Conservation (phyloP, 2,797 vertebrate genomes). For the Ctenosaura bakeri region DNA sequence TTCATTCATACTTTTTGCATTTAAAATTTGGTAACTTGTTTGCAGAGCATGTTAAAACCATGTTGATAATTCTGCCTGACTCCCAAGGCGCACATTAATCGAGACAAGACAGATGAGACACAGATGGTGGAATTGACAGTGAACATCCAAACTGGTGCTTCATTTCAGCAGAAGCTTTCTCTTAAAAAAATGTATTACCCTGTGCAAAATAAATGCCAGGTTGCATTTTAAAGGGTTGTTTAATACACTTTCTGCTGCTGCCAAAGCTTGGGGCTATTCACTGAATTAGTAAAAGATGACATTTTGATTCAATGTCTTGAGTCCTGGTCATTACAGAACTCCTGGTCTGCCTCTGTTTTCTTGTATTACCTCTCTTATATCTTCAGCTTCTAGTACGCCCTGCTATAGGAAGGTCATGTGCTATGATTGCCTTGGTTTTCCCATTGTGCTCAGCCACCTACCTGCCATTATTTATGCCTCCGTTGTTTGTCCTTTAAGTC, state of each 20-base stretch:
- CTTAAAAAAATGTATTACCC: conserved; percentile 2
- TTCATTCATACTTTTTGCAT: conserved; percentile 24
- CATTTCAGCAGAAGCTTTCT: conserved; percentile 29
- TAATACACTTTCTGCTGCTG: background rate
- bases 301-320: background rate
- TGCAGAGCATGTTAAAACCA: conserved; percentile 48
- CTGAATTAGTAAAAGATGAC: conserved; percentile 53
- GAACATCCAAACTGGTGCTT: conserved; percentile 31
- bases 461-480: background rate
- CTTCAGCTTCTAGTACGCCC: background rate
- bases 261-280: conserved; percentile 26
- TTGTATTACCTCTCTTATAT: background rate
- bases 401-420: background rate
- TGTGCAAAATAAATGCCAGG: conserved; percentile 40
- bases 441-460: background rate
- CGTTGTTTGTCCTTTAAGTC: background rate
- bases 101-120: conserved; percentile 38
- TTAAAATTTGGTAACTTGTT: conserved; percentile 44
- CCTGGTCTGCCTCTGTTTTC: background rate
- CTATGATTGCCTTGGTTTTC: background rate
- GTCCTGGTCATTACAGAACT: background rate
- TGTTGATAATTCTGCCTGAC: conserved; percentile 20
- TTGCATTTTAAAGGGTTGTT: conserved; percentile 36
- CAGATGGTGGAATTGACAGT: background rate
- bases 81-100: background rate